Conservation (phyloP, 2,797 vertebrate genomes). For the Tenualosa ilisha region DNA sequence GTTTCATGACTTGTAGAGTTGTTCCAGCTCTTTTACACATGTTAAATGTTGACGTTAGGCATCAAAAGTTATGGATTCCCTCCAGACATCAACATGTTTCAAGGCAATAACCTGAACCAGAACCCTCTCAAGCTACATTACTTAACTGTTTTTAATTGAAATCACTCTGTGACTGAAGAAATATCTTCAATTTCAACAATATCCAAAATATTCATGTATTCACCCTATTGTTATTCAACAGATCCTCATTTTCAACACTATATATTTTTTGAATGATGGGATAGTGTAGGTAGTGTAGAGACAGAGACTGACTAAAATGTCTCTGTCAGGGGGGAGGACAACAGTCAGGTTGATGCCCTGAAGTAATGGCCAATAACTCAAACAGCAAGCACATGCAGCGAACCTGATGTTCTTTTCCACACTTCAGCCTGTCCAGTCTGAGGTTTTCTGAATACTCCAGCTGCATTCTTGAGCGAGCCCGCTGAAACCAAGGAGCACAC, state of each 20-base stretch:
- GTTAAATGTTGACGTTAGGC: neutral
- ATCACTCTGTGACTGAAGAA: neutral
- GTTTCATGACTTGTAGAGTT: neutral
- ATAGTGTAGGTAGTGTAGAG: neutral
- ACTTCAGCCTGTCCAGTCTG: neutral
- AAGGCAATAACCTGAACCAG: neutral
- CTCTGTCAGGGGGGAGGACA: neutral
- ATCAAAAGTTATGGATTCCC: neutral
- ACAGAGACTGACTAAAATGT: neutral
- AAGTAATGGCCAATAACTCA: neutral
- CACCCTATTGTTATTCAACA: no score
- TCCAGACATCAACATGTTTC: neutral
- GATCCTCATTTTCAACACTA: neutral
- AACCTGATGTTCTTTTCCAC: neutral
- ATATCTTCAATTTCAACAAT: neutral
- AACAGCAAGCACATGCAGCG: neutral
- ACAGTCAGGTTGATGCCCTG: neutral
- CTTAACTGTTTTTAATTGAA: neutral
- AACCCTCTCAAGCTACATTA: neutral
- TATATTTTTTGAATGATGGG: neutral
- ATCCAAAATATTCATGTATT: no score
- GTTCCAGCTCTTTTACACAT: neutral
- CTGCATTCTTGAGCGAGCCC: constrained; percentile 7
- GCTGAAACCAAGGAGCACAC: neutral
- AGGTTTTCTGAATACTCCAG: neutral